phyloP scores from a whole-genome alignment of 2,797 vertebrate genomes.

The Anolis apletophallus region DNA sequence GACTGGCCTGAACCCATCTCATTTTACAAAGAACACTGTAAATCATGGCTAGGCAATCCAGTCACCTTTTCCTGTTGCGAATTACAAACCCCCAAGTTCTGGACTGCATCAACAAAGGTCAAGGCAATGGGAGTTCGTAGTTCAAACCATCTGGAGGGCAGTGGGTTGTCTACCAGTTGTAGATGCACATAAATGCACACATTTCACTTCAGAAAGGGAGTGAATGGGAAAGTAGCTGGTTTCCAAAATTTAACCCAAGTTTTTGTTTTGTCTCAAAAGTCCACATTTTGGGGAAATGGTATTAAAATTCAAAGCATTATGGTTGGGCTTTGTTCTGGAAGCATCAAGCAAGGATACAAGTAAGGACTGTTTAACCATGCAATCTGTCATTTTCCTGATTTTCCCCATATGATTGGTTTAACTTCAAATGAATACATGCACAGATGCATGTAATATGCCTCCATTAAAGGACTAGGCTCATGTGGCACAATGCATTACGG shows the following conservation, averaged over 20 bases:
- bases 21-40: background rate
- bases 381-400: slow-evolving; percentile 41
- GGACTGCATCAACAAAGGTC: background rate
- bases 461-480: slow-evolving; percentile 49
- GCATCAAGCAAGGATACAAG: slow-evolving; percentile 42
- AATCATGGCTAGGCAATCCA: background rate
- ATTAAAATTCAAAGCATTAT: slow-evolving; percentile 46
- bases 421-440: slow-evolving; percentile 48
- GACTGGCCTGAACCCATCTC: slow-evolving; percentile 34
- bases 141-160: background rate
- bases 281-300: slow-evolving; percentile 26
- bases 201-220: slow-evolving; percentile 28
- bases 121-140: background rate
- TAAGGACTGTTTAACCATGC: slow-evolving; percentile 56
- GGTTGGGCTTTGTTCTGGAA: slow-evolving; percentile 54
- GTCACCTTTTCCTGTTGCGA: background rate
- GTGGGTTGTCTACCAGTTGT: background rate
- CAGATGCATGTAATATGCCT: slow-evolving; percentile 41
- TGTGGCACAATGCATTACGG: slow-evolving; percentile 52
- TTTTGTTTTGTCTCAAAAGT: slow-evolving; percentile 61
- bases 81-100: background rate
- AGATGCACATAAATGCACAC: slow-evolving; percentile 13
- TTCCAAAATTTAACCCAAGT: slow-evolving; percentile 21
- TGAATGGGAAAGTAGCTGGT: background rate
- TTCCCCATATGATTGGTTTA: slow-evolving; percentile 41